Conservation (phyloP, 2,888 invertebrate genomes). For the Pediacus dermestoides region DNA sequence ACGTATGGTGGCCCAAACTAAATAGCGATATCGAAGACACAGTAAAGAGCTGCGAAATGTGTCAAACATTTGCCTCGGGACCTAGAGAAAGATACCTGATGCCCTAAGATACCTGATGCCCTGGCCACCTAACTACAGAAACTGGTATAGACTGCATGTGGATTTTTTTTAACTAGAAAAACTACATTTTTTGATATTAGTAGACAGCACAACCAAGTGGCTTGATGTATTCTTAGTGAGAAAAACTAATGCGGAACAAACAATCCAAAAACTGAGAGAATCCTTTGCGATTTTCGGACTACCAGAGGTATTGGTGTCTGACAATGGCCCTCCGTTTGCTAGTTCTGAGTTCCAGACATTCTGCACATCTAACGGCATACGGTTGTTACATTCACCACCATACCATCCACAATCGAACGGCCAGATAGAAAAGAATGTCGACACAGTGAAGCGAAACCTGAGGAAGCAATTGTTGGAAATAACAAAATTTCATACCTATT, state of each 20-base stretch:
- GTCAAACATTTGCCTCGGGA: neutral
- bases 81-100: neutral
- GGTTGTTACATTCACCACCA: neutral
- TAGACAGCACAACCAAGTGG: neutral
- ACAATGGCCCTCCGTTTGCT: slow-evolving; percentile 2
- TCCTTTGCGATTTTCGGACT: neutral
- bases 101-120: neutral
- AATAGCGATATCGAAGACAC: neutral
- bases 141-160: neutral
- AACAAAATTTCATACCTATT: neutral
- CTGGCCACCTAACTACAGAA: too few relatives aligned
- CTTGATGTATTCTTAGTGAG: neutral
- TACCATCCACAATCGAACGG: slow-evolving; percentile 1
- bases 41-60: neutral
- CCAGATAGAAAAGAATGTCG: neutral
- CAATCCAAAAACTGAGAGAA: neutral
- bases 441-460: neutral
- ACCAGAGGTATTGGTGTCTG: neutral
- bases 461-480: neutral
- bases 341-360: neutral
- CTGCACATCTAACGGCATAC: slow-evolving; percentile 1
- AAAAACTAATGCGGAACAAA: neutral
- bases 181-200: neutral
- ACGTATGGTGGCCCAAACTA: neutral
- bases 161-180: slow-evolving; percentile 1